Evolutionary conservation across 2,797 vertebrate genomes (phyloP).

Genomic region (Aselliscus stoliczkanus): DNA sequence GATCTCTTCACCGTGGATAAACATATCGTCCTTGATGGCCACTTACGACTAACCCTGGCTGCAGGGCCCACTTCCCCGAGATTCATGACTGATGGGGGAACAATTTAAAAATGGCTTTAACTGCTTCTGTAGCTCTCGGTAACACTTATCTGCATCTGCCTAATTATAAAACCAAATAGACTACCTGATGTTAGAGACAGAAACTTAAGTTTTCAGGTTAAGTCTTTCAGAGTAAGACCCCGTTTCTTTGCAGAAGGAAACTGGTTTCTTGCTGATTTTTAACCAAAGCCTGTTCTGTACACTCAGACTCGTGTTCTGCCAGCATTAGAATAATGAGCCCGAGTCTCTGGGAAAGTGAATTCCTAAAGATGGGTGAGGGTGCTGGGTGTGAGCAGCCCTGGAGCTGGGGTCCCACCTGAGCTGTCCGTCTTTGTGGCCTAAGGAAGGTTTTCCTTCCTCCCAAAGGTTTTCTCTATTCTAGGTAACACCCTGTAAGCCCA

Average conservation of each 20-base stretch:
- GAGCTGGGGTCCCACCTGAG: not conserved
- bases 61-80: rapidly evolving
- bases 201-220: not conserved
- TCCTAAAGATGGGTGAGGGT: not conserved
- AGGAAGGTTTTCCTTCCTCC: not conserved
- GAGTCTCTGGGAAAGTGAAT: not conserved
- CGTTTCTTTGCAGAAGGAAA: not conserved
- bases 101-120: rapidly evolving
- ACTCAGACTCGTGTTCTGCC: not conserved
- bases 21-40: rapidly evolving
- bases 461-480: too few relatives aligned
- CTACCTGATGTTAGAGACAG: not conserved
- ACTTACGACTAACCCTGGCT: rapidly evolving
- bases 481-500: not conserved
- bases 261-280: not conserved
- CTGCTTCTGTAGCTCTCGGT: not conserved
- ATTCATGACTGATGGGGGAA: rapidly evolving
- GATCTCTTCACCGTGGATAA: rapidly evolving
- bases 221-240: not conserved
- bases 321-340: rapidly evolving
- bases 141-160: not conserved
- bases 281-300: rapidly evolving
- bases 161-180: not conserved
- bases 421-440: not conserved
- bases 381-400: not conserved